Percentiles rank a stretch among this genome's conserved stretches.
phyloP scores from a whole-genome alignment of 2,113 vertebrate species.

The Python bivittatus region DNA sequence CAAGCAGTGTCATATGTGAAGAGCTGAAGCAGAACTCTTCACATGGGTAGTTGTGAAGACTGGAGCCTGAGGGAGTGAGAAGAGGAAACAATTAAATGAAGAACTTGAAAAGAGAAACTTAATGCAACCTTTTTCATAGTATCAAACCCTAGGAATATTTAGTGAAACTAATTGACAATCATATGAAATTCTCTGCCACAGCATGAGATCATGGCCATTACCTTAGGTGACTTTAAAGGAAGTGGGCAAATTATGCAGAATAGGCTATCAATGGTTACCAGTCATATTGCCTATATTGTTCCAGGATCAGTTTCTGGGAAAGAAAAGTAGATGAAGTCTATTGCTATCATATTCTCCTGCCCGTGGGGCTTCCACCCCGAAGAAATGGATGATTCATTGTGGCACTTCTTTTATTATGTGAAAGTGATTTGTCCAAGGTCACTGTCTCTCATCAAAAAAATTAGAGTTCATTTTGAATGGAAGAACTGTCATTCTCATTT shows the following conservation, averaged over 20 bases:
- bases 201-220: background rate
- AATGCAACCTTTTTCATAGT: background rate
- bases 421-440: background rate
- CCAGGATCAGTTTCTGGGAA: background rate
- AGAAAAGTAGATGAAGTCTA: background rate
- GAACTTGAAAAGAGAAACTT: background rate
- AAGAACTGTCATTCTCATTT: background rate
- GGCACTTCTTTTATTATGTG: background rate
- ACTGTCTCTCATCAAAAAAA: background rate
- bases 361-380: background rate
- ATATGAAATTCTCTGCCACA: background rate
- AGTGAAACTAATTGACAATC: background rate
- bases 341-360: background rate
- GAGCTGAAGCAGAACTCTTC: background rate
- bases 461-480: background rate
- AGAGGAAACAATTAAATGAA: background rate
- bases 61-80: background rate
- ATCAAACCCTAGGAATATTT: background rate
- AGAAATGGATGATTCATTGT: background rate
- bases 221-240: background rate
- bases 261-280: background rate
- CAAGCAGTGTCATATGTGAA: background rate
- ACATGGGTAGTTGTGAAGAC: background rate
- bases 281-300: background rate
- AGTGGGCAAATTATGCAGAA: background rate